phyloP scores from a whole-genome alignment of 2,888 invertebrate genomes.

The Elegia similella region DNA sequence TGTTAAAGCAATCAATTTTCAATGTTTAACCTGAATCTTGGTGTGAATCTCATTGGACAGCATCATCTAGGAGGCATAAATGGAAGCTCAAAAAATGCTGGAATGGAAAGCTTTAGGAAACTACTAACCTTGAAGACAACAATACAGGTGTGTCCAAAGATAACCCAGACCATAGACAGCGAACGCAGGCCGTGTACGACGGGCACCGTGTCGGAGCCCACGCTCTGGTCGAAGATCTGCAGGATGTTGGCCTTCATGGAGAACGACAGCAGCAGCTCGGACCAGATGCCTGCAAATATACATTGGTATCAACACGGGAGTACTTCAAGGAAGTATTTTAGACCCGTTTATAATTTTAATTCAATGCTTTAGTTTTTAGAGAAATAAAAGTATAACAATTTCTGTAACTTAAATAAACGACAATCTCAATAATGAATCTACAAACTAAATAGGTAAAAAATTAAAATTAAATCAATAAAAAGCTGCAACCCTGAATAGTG shows the following conservation, averaged over 20 bases:
- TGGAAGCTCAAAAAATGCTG: too few relatives aligned
- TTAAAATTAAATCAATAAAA: too few relatives aligned
- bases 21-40: too few relatives aligned
- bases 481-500: too few relatives aligned
- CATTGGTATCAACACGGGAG: not conserved
- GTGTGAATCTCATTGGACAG: too few relatives aligned
- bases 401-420: too few relatives aligned
- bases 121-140: constrained; percentile 85
- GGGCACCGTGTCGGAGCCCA: constrained; percentile 90
- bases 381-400: too few relatives aligned
- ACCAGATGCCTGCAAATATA: constrained; percentile 76
- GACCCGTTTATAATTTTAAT: not conserved
- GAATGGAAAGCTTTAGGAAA: not conserved
- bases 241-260: constrained; percentile 89
- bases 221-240: constrained; percentile 89
- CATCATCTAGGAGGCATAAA: too few relatives aligned
- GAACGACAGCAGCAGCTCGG: constrained; percentile 88
- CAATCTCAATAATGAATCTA: too few relatives aligned
- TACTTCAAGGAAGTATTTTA: not conserved
- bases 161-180: constrained; percentile 87
- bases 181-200: constrained; percentile 87
- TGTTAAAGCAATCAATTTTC: too few relatives aligned
- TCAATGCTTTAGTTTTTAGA: not conserved
- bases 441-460: too few relatives aligned
- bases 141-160: constrained; percentile 88